These are phyloP conservation scores for Alloscopus bannaensis DNA, from an alignment of 2,888 invertebrate genomes.

Conservation along the genomic window DNA sequence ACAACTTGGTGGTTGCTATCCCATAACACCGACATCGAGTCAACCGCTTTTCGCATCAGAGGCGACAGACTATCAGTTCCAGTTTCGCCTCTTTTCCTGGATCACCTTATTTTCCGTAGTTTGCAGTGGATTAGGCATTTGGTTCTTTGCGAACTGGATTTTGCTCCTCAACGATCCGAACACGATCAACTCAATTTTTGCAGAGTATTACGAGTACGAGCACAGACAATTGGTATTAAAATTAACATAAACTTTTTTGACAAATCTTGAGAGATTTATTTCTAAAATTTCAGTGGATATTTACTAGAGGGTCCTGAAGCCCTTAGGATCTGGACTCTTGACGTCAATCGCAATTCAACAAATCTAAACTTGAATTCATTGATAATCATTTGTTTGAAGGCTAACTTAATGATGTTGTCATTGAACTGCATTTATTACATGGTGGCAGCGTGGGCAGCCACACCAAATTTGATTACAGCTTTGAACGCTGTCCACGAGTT, in stretches of 20 bases:
- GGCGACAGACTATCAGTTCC: slow-evolving; percentile 12
- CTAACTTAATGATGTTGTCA: not conserved
- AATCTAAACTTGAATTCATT: not conserved
- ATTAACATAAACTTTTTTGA: not conserved
- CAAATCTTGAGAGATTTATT: not conserved
- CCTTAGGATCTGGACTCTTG: not conserved
- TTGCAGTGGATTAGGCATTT: not conserved
- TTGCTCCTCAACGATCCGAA: not conserved
- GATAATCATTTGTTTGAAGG: slow-evolving; percentile 3
- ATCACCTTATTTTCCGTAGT: not conserved
- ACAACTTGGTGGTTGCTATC: too few species aligned
- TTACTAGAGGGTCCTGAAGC: not conserved
- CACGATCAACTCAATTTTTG: not conserved
- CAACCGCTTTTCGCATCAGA: too few species aligned
- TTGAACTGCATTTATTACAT: slow-evolving; percentile 12
- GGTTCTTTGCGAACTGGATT: slow-evolving; percentile 8
- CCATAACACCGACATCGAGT: too few species aligned
- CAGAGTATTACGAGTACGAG: slow-evolving; percentile 9
- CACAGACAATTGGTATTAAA: not conserved
- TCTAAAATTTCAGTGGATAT: not conserved
- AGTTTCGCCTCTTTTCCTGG: slow-evolving; percentile 19
- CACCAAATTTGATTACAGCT: not conserved
- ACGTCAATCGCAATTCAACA: not conserved
- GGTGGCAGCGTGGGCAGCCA: not conserved
- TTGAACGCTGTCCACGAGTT: slow-evolving; percentile 23